These are phyloP conservation scores for Lepeophtheirus nordmannii DNA, from an alignment of 2,888 invertebrate species.

Conservation along the genomic window DNA sequence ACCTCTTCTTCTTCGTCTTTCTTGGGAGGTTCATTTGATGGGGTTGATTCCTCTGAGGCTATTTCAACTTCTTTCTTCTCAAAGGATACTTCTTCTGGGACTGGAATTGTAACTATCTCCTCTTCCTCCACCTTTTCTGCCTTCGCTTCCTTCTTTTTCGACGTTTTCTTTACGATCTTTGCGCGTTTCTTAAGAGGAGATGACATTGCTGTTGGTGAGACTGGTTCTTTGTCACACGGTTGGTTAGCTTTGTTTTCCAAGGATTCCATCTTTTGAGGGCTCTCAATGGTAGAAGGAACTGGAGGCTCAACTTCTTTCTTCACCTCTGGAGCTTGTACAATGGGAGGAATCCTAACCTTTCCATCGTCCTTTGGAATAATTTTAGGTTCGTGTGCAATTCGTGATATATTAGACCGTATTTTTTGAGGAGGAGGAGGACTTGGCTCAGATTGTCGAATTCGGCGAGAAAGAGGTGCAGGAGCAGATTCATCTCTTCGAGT, in stretches of 20 bases:
- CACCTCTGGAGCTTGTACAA: no score
- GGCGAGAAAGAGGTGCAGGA: not conserved
- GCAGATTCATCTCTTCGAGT: not conserved
- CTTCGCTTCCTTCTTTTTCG: not conserved
- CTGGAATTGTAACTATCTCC: not conserved
- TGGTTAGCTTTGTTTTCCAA: no score
- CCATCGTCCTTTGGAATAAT: not conserved
- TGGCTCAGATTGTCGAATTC: not conserved
- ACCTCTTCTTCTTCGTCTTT: conserved; percentile 2
- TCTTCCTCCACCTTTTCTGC: not conserved
- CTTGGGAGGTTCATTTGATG: not conserved
- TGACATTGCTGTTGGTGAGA: no score
- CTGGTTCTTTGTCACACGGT: no score
- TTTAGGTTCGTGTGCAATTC: not conserved
- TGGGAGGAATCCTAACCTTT: no score
- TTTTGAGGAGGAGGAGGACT: not conserved
- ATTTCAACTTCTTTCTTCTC: not conserved
- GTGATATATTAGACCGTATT: not conserved
- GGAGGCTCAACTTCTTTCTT: no score
- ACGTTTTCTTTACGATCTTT: not conserved
- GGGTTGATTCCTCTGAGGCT: not conserved
- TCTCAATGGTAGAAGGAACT: no score
- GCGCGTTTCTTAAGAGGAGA: no score
- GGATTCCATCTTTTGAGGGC: no score
- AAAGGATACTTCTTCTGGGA: not conserved